Evolutionary conservation across 2,797 vertebrate species (phyloP).

Genomic region (Rhynchonycteris naso): DNA sequence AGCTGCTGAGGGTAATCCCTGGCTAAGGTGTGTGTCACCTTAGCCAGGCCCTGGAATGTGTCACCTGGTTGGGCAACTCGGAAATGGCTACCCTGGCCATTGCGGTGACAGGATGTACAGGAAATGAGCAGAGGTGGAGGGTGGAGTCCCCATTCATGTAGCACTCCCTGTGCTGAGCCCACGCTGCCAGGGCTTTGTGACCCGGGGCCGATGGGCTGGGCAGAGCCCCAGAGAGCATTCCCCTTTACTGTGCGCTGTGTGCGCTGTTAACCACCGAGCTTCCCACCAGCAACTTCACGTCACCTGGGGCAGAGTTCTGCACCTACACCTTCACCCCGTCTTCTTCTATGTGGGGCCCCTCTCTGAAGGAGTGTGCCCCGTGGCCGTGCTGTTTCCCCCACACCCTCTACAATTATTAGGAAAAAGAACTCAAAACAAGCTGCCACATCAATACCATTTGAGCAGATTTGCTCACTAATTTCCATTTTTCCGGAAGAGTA

Average conservation of each 20-base stretch:
- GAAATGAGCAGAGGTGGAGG: background rate
- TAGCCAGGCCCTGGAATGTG: background rate
- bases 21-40: background rate
- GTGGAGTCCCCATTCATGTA: background rate
- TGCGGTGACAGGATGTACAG: background rate
- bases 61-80: background rate
- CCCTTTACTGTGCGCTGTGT: no score
- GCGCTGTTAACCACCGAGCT: background rate
- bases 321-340: accelerated
- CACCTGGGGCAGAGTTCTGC: background rate
- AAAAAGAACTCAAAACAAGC: slow-evolving; percentile 45
- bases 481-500: slow-evolving; percentile 62
- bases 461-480: slow-evolving; percentile 60
- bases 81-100: background rate
- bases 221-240: background rate
- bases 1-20: background rate
- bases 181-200: background rate
- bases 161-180: background rate
- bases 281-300: background rate
- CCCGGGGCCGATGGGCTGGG: background rate
- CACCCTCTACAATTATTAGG: background rate
- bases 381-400: background rate
- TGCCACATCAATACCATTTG: slow-evolving; percentile 27
- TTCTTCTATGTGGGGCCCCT: background rate
- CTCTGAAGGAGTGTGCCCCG: background rate